Base-by-base conservation (phyloP, 2,888 invertebrate species). In the Xylota segnis region DNA sequence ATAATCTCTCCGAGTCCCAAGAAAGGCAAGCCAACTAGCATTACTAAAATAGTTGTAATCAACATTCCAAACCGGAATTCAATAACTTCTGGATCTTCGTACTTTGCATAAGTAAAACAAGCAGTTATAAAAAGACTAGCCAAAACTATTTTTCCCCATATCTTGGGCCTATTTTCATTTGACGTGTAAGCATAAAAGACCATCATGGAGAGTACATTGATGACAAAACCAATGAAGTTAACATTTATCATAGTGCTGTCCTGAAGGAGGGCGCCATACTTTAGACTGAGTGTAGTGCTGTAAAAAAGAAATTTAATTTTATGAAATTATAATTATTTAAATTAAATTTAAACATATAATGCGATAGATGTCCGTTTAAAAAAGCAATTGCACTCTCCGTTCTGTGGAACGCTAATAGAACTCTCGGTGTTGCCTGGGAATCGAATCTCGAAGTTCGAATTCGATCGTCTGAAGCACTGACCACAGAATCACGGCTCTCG, bases 161-260 rank as follows among this genome's bases (percentile, higher is more conserved):
- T 93, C 70, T 93, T 91, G 0, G 91, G 90, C 90, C 94, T 94
- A 71, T 93, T 93, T 89, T 92, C 91, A 52, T 91, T 92, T 6
- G 93, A 92, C 0, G 95, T 92, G 89, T 95, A 97, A 68, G 93
- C 90, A 90, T 95, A 96, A 92, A 94, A 98, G 71, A 96, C 92
- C 83, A 93, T 87, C 79, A 95, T 91, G 90, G 97, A 98, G 4
- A 94, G 82, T 2, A 94, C 90, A 91, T 96, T 97, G 65, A 96
- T 92, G 0, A 94, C 92, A 81, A 96, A 93, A 84, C 97, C 97
- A 89, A 95, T 94, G 63, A 96, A 90, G 91, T 97, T 98, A 18
- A 97, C 96, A 89, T 94, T 94, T 59, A 96, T 95, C 95, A 97
- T 96, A 0, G 95, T 95, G 87, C 93, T 92, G 90, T 98, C 97